Percentiles rank a stretch among this genome's conserved stretches.
phyloP scores from a whole-genome alignment of 2,888 invertebrate genomes.

The Auanema sp. region DNA sequence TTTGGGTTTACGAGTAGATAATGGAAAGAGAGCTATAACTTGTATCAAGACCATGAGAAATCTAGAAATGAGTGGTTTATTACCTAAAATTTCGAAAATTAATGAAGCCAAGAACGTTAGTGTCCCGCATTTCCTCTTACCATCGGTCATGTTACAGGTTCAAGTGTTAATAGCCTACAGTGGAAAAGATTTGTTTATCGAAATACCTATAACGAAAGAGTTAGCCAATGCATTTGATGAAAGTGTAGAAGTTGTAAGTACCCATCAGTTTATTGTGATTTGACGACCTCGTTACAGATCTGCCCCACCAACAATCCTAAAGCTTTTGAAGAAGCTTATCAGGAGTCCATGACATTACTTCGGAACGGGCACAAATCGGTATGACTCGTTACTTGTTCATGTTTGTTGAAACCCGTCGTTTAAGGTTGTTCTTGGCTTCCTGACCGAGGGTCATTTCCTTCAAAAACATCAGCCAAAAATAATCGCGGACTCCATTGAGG shows the following conservation, averaged over 20 bases:
- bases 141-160: constrained; percentile 14
- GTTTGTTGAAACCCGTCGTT: background rate
- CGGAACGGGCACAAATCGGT: too few species aligned
- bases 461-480: constrained; percentile 33
- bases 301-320: too few species aligned
- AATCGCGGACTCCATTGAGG: constrained; percentile 24
- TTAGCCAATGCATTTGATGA: constrained; percentile 13
- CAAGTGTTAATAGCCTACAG: constrained; percentile 28
- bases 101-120: constrained; percentile 13
- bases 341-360: too few species aligned
- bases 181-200: constrained; percentile 34
- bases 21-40: constrained; percentile 27
- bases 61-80: constrained; percentile 18
- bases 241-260: constrained; percentile 14
- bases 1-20: constrained; percentile 25
- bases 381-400: too few species aligned
- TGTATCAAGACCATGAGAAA: constrained; percentile 30
- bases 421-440: background rate
- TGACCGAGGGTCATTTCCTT: constrained; percentile 32
- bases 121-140: background rate
- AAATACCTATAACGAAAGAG: constrained; percentile 25
- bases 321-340: too few species aligned
- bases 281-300: too few species aligned
- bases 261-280: too few species aligned
- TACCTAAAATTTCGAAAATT: constrained; percentile 16